Conservation (phyloP, 2,113 vertebrate genomes). For the Vanacampus margaritifer region DNA sequence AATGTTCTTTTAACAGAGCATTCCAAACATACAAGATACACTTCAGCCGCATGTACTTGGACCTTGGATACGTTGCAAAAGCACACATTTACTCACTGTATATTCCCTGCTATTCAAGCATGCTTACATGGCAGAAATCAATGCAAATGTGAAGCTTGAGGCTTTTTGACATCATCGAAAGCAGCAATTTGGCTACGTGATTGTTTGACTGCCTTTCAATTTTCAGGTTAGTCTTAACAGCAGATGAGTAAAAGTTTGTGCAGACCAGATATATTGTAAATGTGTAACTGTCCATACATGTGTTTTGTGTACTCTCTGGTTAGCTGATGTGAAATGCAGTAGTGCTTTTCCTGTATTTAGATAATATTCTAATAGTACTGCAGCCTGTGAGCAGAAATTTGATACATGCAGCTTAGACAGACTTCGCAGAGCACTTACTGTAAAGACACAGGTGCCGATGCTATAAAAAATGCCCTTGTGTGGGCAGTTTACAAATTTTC, state of each 20-base stretch:
- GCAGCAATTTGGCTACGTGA: constrained; percentile 30
- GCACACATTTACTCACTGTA: neutral
- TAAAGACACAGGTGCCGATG: constrained; percentile 18
- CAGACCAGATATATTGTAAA: constrained; percentile 8
- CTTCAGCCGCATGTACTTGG: neutral
- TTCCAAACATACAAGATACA: neutral
- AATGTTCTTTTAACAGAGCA: neutral
- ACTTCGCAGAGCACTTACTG: constrained; percentile 18
- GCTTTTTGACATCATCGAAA: constrained; percentile 50
- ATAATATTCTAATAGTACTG: constrained; percentile 10
- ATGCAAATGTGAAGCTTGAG: constrained; percentile 31
- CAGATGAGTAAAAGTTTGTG: neutral
- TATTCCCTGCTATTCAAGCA: neutral
- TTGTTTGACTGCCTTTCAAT: constrained; percentile 6
- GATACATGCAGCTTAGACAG: constrained; percentile 16
- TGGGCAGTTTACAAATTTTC: constrained; percentile 27
- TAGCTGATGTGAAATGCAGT: constrained; percentile 10
- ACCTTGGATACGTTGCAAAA: neutral
- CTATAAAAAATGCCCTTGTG: constrained; percentile 16
- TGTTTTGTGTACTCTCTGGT: constrained; percentile 13
- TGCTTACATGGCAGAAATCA: neutral
- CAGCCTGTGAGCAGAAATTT: constrained; percentile 27
- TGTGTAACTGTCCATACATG: constrained; percentile 4
- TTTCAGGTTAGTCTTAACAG: constrained; percentile 12
- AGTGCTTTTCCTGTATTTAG: constrained; percentile 14